These are phyloP conservation scores for Clunio marinus DNA, from an alignment of 2,888 invertebrate species.

Conservation along the genomic window DNA sequence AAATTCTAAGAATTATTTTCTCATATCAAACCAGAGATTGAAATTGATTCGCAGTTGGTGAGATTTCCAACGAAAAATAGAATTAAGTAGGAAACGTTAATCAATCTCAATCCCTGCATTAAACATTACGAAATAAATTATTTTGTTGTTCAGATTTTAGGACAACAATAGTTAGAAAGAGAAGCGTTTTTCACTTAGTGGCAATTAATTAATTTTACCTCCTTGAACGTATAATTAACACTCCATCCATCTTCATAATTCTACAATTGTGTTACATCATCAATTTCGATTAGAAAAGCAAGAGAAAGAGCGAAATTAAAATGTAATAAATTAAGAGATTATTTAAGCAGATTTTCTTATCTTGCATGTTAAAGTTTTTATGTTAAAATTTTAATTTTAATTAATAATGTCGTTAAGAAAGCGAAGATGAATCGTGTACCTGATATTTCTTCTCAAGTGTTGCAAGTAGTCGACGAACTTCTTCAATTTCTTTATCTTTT, in stretches of 20 bases:
- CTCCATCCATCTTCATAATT: conserved; percentile 1
- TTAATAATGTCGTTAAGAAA: background rate
- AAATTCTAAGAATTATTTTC: too few species aligned
- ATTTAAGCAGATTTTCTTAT: background rate
- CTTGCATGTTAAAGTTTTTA: conserved; percentile 11
- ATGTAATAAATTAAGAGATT: conserved; percentile 9
- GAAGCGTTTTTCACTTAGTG: too few species aligned
- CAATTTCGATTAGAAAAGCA: background rate
- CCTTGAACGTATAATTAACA: conserved; percentile 23
- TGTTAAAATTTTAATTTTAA: background rate
- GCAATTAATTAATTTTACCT: too few species aligned
- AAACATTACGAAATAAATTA: too few species aligned
- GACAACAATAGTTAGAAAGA: too few species aligned
- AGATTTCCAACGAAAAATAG: too few species aligned
- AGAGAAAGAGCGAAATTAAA: conserved; percentile 21
- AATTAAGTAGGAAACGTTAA: too few species aligned
- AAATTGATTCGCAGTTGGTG: too few species aligned
- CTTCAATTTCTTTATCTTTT: conserved; percentile 71
- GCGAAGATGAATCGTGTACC: conserved; percentile 46
- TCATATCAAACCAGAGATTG: too few species aligned
- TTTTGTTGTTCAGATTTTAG: too few species aligned
- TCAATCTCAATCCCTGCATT: too few species aligned
- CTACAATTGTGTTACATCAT: background rate
- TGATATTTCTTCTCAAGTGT: conserved; percentile 71
- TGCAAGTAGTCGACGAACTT: conserved; percentile 70